A percentile compares a stretch with the other conserved stretches of the same genome.
Evolutionary conservation across 2,113 vertebrate genomes (phyloP).

Genomic region (Oryzias melastigma): DNA sequence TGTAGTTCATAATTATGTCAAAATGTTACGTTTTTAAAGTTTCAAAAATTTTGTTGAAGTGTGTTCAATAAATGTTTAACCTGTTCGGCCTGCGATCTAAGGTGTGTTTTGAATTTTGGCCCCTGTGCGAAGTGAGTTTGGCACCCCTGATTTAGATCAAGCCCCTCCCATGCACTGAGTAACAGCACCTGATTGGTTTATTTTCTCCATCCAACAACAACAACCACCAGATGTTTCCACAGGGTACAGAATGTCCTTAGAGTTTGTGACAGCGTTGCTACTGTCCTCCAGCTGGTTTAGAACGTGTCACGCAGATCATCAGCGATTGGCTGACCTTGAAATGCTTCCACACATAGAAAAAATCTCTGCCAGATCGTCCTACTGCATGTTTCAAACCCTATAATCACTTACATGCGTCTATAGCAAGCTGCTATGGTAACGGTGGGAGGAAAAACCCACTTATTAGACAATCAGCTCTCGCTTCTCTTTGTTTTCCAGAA

Average conservation of each 20-base stretch:
- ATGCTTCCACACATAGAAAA: conserved; percentile 5
- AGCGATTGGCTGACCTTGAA: conserved; percentile 44
- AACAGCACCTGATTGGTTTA: not conserved
- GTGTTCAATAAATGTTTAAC: too few species aligned
- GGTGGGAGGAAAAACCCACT: conserved; percentile 73
- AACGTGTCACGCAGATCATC: conserved; percentile 27
- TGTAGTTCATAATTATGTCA: too few species aligned
- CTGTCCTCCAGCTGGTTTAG: conserved; percentile 33
- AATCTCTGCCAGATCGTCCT: conserved; percentile 3
- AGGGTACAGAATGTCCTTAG: conserved; percentile 6
- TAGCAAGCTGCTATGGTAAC: conserved; percentile 80
- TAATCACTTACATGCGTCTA: conserved; percentile 66
- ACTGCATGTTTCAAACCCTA: conserved; percentile 45
- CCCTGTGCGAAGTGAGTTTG: too few species aligned
- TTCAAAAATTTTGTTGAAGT: too few species aligned
- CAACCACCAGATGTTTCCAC: not conserved
- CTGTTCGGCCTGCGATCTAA: too few species aligned
- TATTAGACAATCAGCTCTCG: conserved; percentile 85
- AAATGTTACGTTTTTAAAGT: too few species aligned
- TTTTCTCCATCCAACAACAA: not conserved
- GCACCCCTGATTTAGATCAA: not conserved
- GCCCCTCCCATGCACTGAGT: not conserved
- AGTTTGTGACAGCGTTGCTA: conserved; percentile 16
- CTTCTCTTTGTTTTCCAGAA: conserved; percentile 76
- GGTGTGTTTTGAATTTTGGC: too few species aligned